phyloP scores from a whole-genome alignment of 1,140 invertebrate species.

The Bombus soroeensis region DNA sequence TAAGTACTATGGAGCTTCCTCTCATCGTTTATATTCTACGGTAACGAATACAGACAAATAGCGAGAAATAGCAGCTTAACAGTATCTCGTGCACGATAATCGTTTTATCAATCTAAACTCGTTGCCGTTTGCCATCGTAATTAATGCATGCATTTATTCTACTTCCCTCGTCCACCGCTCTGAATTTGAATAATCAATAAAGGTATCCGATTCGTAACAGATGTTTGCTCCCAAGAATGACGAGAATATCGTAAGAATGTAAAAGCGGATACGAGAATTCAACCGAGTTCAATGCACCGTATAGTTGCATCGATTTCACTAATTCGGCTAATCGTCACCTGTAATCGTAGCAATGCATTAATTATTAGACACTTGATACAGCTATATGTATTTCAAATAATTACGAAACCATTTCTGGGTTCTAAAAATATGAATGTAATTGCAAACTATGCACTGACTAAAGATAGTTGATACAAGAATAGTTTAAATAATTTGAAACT shows the following conservation, averaged over 20 bases:
- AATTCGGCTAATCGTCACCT: background rate
- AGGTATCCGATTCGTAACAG: background rate
- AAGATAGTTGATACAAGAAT: too few relatives aligned
- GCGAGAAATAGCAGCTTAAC: background rate
- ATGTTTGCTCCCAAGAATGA: background rate
- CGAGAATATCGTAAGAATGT: background rate
- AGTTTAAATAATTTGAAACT: background rate
- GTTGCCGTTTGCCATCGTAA: background rate
- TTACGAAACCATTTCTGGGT: background rate
- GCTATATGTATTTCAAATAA: background rate
- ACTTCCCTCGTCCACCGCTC: background rate
- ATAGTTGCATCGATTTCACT: background rate
- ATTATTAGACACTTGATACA: background rate
- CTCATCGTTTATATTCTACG: too few relatives aligned
- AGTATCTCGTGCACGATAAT: background rate
- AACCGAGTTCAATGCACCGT: background rate
- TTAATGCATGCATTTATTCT: conserved; percentile 1
- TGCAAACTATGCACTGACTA: too few relatives aligned
- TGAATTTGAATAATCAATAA: conserved; percentile 15
- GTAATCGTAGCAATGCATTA: background rate
- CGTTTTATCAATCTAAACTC: background rate
- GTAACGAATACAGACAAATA: background rate
- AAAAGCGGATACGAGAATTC: background rate
- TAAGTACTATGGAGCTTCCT: background rate
- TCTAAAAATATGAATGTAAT: background rate